These are phyloP conservation scores for Aporrectodea caliginosa DNA, from an alignment of 1,140 invertebrate genomes.

Conservation along the genomic window DNA sequence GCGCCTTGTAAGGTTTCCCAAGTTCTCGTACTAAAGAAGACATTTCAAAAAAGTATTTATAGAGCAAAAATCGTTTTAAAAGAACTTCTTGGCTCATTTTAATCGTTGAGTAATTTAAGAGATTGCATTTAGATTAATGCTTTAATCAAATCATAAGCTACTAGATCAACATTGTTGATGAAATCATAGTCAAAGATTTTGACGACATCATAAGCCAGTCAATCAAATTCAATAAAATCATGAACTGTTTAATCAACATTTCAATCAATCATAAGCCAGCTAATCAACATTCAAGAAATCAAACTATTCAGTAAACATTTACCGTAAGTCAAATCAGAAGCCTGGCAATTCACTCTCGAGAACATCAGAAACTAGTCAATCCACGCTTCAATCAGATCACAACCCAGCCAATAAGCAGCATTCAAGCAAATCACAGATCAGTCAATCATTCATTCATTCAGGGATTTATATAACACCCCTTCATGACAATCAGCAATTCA, in stretches of 20 bases:
- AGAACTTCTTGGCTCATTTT: not conserved
- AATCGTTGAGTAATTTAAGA: not conserved
- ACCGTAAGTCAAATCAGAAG: too few species aligned
- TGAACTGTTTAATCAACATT: too few species aligned
- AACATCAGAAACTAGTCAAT: too few species aligned
- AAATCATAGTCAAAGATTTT: too few species aligned
- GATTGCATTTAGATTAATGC: not conserved
- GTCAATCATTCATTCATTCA: not conserved
- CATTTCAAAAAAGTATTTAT: not conserved
- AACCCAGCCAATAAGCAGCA: not conserved
- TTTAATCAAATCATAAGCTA: not conserved
- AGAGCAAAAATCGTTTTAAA: not conserved
- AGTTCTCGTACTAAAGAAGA: not conserved
- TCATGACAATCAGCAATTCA: not conserved
- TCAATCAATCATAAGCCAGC: too few species aligned
- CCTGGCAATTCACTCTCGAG: too few species aligned
- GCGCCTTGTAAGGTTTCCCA: not conserved
- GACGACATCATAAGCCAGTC: too few species aligned
- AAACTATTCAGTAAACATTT: too few species aligned
- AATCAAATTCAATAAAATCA: too few species aligned
- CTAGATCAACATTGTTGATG: too few species aligned
- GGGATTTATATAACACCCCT: not conserved
- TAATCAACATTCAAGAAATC: too few species aligned
- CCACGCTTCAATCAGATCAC: not conserved
- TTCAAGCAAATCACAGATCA: not conserved